Evolutionary conservation across 2,113 vertebrate genomes (phyloP), one percentile per base, ranked within the genome.

Genomic region (Fukomys damarensis): DNA sequence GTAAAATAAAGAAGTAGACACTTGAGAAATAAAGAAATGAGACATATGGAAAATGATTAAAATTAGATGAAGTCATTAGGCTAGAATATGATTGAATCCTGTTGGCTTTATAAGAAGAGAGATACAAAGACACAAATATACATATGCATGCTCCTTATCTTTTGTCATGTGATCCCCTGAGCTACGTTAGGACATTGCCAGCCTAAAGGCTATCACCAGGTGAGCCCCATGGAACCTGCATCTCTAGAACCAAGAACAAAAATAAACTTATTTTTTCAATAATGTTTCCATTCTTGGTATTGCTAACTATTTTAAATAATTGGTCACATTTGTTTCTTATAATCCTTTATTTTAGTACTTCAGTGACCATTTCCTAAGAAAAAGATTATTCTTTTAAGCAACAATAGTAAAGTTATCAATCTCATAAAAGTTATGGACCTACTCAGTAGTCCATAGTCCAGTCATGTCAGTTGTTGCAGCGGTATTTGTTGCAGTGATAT

Each of bases 371-470:
- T 93, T 81, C 7, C 86, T 92, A 92, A 85, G 52, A 81, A 38
- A n/a, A 80, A 7, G 13, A n/a, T 68, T 93, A 58, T 96, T 88
- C 32, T 83, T 54, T 90, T 80, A 65, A 41, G 72, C 66, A 96
- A 56, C 22, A 58, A 79, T 24, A 82, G 35, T 86, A 56, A 88
- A 92, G 68, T 85, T 26, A 38, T 26, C 54, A 70, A 95, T 59
- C 38, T 86, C 26, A 43, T 66, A 35, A 89, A 86, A 82, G 77
- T 11, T 86, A 70, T 91, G 17, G 7, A 68, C 26, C 19, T 91
- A 74, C 43, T 70, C 56, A 77, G 26, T n/a, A 56, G 22, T 58
- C 46, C 22, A 26, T 70, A 54, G 56, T 96, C 54, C 38, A 88
- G 6, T 87, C 84, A 20, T 87, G 43, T 72, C 63, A 54, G 0